Percentiles rank a stretch among this genome's conserved stretches.
These are phyloP conservation scores for Epinephelus malabaricus DNA, from an alignment of 2,797 vertebrate genomes.

Conservation along the genomic window DNA sequence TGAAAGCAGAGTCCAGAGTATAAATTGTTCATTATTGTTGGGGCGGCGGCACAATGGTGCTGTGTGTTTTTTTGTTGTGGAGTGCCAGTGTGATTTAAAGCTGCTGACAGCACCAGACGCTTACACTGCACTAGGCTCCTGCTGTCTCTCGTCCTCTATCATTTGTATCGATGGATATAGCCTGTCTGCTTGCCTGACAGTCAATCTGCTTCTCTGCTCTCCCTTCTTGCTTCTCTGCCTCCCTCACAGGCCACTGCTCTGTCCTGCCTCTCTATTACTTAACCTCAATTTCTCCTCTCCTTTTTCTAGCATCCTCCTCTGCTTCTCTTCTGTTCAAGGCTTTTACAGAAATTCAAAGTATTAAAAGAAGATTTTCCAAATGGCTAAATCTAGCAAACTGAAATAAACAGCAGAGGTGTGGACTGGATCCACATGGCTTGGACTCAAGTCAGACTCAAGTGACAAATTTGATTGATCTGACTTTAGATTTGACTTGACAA, in stretches of 20 bases:
- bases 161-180: conserved; percentile 90
- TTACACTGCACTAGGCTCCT: conserved; percentile 89
- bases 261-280: conserved; percentile 9
- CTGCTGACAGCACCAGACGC: conserved; percentile 91
- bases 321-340: conserved; percentile 4
- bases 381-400: not conserved
- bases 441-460: too few species aligned
- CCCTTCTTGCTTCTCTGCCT: conserved; percentile 23
- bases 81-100: conserved; percentile 92
- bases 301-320: conserved; percentile 7
- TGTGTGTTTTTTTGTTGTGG: conserved; percentile 84
- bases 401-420: not conserved
- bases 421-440: too few species aligned
- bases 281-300: conserved; percentile 12
- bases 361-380: not conserved
- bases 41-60: conserved; percentile 84
- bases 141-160: conserved; percentile 86
- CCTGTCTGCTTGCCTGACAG: conserved; percentile 84
- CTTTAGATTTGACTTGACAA: too few species aligned
- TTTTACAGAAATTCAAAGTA: not conserved
- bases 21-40: conserved; percentile 83
- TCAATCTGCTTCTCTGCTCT: conserved; percentile 43
- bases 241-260: conserved; percentile 12
- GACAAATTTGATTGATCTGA: too few species aligned
- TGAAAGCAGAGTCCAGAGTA: conserved; percentile 76